A percentile compares a stretch with the other conserved stretches of the same genome.
Conservation (phyloP, 2,113 vertebrate genomes). For the Copsychus sechellarum region DNA sequence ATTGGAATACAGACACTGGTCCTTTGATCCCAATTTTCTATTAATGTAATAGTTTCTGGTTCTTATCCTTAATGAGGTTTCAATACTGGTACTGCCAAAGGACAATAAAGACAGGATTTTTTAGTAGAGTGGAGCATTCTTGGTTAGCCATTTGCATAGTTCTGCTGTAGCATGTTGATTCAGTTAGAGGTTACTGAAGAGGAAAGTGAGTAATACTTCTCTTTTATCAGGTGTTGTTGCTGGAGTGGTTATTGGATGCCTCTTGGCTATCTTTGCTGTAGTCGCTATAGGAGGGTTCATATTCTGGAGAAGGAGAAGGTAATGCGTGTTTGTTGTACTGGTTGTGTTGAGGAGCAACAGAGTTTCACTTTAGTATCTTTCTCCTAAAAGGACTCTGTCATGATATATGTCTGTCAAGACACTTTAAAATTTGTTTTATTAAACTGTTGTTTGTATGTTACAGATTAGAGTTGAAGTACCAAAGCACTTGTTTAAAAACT, state of each 20-base stretch:
- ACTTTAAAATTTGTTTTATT: background rate
- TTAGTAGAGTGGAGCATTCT: background rate
- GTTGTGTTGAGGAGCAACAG: background rate
- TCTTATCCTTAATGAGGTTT: background rate
- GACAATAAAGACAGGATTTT: background rate
- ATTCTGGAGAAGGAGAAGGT: slow-evolving; percentile 85
- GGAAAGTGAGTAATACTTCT: background rate
- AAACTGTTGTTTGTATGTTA: background rate
- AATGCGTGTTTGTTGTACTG: background rate
- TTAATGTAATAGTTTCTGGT: background rate
- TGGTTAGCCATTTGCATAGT: background rate
- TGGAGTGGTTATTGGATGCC: slow-evolving; percentile 74
- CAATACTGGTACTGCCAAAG: background rate
- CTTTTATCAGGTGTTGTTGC: slow-evolving; percentile 68
- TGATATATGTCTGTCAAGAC: background rate
- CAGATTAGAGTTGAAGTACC: background rate
- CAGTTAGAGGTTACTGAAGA: background rate
- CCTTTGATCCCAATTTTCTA: background rate
- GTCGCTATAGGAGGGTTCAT: slow-evolving; percentile 73
- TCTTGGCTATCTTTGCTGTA: slow-evolving; percentile 75
- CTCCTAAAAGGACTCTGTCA: background rate
- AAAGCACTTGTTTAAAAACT: background rate
- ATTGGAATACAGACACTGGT: background rate
- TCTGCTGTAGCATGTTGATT: background rate
- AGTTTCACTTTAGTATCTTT: background rate